Conservation (phyloP, 2,888 invertebrate genomes). For the Augochlorella aurata region DNA sequence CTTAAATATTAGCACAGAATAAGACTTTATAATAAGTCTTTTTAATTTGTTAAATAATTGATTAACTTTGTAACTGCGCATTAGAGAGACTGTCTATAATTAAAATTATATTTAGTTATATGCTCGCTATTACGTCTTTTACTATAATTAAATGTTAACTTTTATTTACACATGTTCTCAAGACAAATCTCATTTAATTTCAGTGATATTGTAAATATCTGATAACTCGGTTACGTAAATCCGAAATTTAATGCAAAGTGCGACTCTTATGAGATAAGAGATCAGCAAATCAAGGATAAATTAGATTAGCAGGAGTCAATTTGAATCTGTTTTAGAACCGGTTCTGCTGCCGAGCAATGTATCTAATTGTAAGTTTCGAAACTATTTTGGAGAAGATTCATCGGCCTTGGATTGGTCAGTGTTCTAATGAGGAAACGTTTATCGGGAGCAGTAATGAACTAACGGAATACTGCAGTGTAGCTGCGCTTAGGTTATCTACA, state of each 20-base stretch:
- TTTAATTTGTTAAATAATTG: background rate
- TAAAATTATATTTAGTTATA: background rate
- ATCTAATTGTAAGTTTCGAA: background rate
- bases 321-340: background rate
- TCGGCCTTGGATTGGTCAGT: background rate
- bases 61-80: background rate
- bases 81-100: background rate
- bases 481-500: background rate
- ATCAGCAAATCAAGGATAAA: background rate
- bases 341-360: background rate
- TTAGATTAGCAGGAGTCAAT: background rate
- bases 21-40: background rate
- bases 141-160: background rate
- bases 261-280: background rate
- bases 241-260: background rate
- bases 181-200: background rate
- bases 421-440: conserved; percentile 8
- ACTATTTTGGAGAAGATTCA: conserved; percentile 1
- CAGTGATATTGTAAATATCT: background rate
- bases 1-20: too few species aligned
- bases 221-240: background rate
- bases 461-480: background rate
- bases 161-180: background rate
- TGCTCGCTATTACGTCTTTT: background rate
- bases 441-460: background rate